A percentile compares a stretch with the other conserved stretches of the same genome.
Conservation (phyloP, 2,888 invertebrate genomes). For the Nephrotoma appendiculata region DNA sequence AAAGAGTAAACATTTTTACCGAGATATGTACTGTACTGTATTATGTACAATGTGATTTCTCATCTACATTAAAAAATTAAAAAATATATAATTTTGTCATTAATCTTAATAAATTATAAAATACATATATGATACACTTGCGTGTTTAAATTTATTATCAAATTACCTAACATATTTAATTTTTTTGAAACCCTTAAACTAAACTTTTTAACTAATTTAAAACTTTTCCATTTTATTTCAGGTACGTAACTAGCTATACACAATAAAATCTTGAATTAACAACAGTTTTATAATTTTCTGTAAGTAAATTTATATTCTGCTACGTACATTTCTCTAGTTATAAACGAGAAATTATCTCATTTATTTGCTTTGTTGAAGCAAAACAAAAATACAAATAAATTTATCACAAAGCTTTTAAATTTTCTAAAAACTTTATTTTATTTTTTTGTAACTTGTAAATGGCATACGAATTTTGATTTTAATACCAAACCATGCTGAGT, state of each 20-base stretch:
- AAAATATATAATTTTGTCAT: not conserved
- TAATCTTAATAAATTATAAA: not conserved
- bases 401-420: not conserved
- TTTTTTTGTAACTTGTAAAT: not conserved
- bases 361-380: not conserved
- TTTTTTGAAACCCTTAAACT: not conserved
- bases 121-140: not conserved
- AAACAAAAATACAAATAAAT: not conserved
- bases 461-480: not conserved
- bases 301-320: not conserved
- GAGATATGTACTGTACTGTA: no score
- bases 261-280: not conserved
- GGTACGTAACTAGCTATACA: not conserved
- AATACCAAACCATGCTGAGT: not conserved
- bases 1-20: no score
- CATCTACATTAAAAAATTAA: no score
- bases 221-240: not conserved
- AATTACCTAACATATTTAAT: not conserved
- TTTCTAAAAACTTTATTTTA: not conserved
- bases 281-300: not conserved
- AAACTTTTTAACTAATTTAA: not conserved
- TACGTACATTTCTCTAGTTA: no score
- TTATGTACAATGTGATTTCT: no score
- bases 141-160: not conserved
- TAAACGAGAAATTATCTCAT: not conserved